phyloP scores from a whole-genome alignment of 2,797 vertebrate genomes.

The Lithobates sylvaticus region DNA sequence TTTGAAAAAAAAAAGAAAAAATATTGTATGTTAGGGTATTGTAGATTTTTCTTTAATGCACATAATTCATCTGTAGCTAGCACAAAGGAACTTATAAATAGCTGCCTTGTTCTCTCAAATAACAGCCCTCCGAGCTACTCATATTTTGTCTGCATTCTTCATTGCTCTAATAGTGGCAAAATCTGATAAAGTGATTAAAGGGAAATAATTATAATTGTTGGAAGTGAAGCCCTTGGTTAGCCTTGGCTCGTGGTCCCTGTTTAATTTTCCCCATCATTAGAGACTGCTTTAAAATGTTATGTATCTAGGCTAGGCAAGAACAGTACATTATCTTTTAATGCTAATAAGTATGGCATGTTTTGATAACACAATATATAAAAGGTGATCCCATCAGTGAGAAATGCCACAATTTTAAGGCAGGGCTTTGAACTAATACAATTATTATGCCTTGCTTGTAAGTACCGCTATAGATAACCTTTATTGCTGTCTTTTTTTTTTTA shows the following conservation, averaged over 20 bases:
- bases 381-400: neutral
- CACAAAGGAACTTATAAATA: conserved; percentile 41
- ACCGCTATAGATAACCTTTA: too few relatives aligned
- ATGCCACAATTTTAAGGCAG: too few relatives aligned
- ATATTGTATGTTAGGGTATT: neutral
- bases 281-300: conserved; percentile 24
- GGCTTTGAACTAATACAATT: too few relatives aligned
- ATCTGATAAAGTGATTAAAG: conserved; percentile 48
- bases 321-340: conserved; percentile 22
- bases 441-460: too few relatives aligned
- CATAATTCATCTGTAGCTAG: conserved; percentile 30
- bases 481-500: too few relatives aligned
- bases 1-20: neutral
- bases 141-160: conserved; percentile 25
- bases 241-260: conserved; percentile 34
- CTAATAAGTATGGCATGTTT: conserved; percentile 31
- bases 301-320: conserved; percentile 2
- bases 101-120: conserved; percentile 41
- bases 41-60: conserved; percentile 31
- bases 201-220: conserved; percentile 40
- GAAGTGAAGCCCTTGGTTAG: conserved; percentile 37
- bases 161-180: conserved; percentile 35
- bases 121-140: conserved; percentile 29
- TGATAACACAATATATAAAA: conserved; percentile 6
- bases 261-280: conserved; percentile 38